These are phyloP conservation scores for Tympanoctomys barrerae DNA, from an alignment of 2,797 vertebrate species.

Conservation along the genomic window DNA sequence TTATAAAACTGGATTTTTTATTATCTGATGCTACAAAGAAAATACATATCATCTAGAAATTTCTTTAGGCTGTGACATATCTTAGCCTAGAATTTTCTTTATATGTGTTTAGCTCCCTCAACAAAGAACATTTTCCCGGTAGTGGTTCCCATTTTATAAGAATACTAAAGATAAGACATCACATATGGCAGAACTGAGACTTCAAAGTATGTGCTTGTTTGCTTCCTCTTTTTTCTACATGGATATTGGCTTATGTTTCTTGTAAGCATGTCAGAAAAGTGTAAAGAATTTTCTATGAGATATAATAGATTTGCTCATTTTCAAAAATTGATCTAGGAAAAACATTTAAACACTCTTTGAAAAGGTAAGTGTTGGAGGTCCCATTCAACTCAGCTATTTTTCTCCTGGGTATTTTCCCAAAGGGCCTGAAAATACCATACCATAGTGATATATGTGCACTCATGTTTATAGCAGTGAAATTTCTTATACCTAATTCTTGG, in stretches of 20 bases:
- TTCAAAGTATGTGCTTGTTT: accelerated
- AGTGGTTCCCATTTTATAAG: not conserved
- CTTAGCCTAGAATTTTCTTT: not conserved
- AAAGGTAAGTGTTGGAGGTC: not conserved
- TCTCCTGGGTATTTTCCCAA: no score
- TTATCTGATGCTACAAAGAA: not conserved
- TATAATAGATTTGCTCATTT: not conserved
- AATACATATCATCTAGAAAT: not conserved
- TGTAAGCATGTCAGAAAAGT: not conserved
- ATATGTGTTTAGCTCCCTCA: not conserved
- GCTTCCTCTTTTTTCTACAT: not conserved
- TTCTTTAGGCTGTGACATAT: not conserved
- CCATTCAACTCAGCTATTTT: no score
- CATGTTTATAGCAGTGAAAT: no score
- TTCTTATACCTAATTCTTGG: no score
- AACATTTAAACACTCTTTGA: not conserved
- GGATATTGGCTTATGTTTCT: not conserved
- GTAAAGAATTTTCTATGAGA: not conserved
- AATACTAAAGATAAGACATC: no score
- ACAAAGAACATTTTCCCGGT: not conserved
- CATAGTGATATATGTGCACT: no score
- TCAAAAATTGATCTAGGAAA: not conserved
- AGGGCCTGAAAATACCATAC: no score
- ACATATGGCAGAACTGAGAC: not conserved
- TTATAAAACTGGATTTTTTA: not conserved